A percentile compares a stretch with the other conserved stretches of the same genome.
These are phyloP conservation scores for Etheostoma perlongum DNA, from an alignment of 2,797 vertebrate genomes.

Conservation along the genomic window DNA sequence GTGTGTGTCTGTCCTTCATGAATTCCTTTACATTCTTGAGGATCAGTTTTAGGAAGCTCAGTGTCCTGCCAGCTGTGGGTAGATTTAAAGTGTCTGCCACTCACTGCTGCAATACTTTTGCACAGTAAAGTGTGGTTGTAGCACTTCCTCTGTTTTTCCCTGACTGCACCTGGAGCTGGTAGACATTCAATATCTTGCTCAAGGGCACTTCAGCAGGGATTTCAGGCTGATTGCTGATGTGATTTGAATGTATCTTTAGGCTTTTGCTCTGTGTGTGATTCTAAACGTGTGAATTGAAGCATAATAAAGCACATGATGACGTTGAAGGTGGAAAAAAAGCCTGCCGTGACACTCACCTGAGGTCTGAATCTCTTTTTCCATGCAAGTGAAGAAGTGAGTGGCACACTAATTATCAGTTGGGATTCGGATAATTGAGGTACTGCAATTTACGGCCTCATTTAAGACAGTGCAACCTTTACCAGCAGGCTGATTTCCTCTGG, in stretches of 20 bases:
- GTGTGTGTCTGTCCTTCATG: constrained; percentile 35
- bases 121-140: constrained; percentile 5
- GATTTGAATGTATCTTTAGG: constrained; percentile 10
- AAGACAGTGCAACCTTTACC: constrained; percentile 44
- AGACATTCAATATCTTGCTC: constrained; percentile 17
- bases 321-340: background rate
- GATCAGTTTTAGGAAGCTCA: constrained; percentile 78
- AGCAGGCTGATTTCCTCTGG: constrained; percentile 44
- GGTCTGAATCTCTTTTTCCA: constrained; percentile 37
- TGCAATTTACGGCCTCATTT: constrained; percentile 57
- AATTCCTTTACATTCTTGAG: constrained; percentile 76
- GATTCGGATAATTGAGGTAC: constrained; percentile 49
- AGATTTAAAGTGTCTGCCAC: constrained; percentile 65
- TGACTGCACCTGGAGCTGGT: constrained; percentile 16
- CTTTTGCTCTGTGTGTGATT: constrained; percentile 39
- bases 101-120: constrained; percentile 39
- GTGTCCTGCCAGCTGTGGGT: constrained; percentile 80
- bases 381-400: constrained; percentile 32
- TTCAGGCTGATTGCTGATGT: constrained; percentile 3
- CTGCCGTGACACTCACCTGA: constrained; percentile 41
- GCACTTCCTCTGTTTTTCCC: constrained; percentile 25
- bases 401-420: constrained; percentile 58
- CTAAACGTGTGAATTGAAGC: background rate
- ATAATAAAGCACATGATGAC: constrained; percentile 17
- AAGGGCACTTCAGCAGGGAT: constrained; percentile 11